Conservation (phyloP, 2,113 vertebrate species). For the Cottus gobio region DNA sequence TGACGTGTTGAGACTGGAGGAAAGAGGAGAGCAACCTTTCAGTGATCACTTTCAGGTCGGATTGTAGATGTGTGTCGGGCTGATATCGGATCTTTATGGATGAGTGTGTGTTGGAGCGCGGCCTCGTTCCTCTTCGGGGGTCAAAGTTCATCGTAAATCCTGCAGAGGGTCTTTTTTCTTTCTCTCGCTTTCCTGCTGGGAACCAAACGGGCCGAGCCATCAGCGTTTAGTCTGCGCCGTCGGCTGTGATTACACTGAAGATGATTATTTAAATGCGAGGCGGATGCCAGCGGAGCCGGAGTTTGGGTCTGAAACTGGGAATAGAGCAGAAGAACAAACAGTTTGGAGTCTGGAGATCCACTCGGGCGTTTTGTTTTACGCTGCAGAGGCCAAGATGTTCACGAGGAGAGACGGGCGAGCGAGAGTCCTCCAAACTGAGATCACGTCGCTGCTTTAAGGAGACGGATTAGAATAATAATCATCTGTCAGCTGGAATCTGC, state of each 20-base stretch:
- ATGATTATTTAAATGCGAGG: slow-evolving; percentile 25
- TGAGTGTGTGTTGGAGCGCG: slow-evolving; percentile 40
- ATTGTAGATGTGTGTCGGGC: slow-evolving; percentile 37
- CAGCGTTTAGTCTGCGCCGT: slow-evolving; percentile 49
- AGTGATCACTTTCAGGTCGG: slow-evolving; percentile 63
- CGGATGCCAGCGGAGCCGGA: not conserved
- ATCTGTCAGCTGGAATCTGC: not conserved
- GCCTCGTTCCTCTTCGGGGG: not conserved
- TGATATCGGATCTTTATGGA: slow-evolving; percentile 51
- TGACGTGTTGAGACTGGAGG: slow-evolving; percentile 65
- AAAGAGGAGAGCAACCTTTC: slow-evolving; percentile 67
- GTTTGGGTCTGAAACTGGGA: slow-evolving; percentile 26
- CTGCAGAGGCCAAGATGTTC: not conserved
- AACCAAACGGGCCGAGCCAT: not conserved
- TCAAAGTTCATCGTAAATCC: slow-evolving; percentile 60
- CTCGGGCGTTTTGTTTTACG: not conserved
- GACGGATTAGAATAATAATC: not conserved
- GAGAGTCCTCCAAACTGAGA: not conserved
- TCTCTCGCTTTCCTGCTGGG: slow-evolving; percentile 1
- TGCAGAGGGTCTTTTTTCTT: not conserved
- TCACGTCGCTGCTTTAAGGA: not conserved
- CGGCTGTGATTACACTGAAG: slow-evolving; percentile 19
- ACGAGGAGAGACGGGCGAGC: not conserved
- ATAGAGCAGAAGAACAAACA: slow-evolving; percentile 27
- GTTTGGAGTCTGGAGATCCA: not conserved